phyloP scores from a whole-genome alignment of 2,113 vertebrate species.

The Heptranchias perlo region DNA sequence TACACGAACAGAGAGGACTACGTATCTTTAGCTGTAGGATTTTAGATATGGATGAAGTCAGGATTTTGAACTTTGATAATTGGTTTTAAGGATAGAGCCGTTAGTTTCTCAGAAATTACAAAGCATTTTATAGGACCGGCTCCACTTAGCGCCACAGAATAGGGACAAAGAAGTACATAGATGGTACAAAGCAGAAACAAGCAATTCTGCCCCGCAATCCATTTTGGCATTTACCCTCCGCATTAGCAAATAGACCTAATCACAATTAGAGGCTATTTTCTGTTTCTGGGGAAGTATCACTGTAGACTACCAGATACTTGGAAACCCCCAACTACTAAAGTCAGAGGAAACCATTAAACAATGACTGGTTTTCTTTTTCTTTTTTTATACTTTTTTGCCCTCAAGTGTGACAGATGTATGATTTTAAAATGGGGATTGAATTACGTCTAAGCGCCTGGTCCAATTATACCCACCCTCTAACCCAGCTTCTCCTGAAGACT shows the following conservation, averaged over 20 bases:
- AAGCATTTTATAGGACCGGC: not conserved
- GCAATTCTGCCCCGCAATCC: not conserved
- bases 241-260: not conserved
- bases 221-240: not conserved
- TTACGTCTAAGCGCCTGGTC: not conserved
- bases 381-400: not conserved
- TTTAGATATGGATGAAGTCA: not conserved
- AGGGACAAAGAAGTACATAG: not conserved
- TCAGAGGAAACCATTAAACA: not conserved
- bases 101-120: not conserved
- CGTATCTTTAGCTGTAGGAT: not conserved
- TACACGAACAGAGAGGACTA: not conserved
- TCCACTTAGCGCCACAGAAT: not conserved
- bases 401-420: not conserved
- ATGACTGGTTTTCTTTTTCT: not conserved
- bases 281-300: not conserved
- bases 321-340: not conserved
- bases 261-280: not conserved
- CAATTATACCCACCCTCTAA: not conserved
- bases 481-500: not conserved
- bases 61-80: not conserved
- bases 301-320: not conserved
- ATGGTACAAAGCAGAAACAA: not conserved
- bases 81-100: not conserved
- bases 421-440: not conserved